phyloP scores from a whole-genome alignment of 2,797 vertebrate genomes.

The Geotrypetes seraphini region DNA sequence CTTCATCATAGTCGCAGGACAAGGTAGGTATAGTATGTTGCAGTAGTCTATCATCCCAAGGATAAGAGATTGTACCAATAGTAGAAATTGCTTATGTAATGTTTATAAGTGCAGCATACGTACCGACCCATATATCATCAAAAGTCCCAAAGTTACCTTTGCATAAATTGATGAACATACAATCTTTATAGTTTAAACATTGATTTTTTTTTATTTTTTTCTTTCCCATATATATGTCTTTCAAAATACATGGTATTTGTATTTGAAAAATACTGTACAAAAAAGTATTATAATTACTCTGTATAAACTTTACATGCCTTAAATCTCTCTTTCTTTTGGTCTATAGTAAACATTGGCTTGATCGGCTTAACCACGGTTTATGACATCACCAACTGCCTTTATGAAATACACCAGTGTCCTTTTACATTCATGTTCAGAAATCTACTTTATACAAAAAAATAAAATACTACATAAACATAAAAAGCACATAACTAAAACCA shows the following conservation, averaged over 20 bases:
- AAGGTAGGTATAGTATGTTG: no score
- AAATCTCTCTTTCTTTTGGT: conserved; percentile 75
- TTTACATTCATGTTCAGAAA: conserved; percentile 77
- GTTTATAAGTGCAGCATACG: no score
- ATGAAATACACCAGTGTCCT: conserved; percentile 62
- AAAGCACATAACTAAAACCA: conserved; percentile 51
- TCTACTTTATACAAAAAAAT: conserved; percentile 48
- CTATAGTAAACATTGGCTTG: conserved; percentile 69
- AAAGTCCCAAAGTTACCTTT: no score
- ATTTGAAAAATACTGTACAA: conserved; percentile 91
- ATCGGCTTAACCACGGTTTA: conserved; percentile 78
- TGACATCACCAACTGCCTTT: conserved; percentile 77
- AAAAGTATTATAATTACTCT: conserved; percentile 73
- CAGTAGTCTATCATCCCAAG: no score
- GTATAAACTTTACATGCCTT: conserved; percentile 81
- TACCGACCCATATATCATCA: no score
- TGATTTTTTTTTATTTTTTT: conserved; percentile 29
- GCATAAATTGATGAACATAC: no score
- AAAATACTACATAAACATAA: conserved; percentile 34
- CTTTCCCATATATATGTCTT: conserved; percentile 64
- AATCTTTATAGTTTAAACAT: conserved; percentile 53
- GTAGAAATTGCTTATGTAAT: no score
- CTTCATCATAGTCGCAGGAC: no score
- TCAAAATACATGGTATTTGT: conserved; percentile 83
- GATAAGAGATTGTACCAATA: no score